These are phyloP conservation scores for Neotragus moschatus DNA, from an alignment of 2,113 vertebrate species.

Conservation along the genomic window DNA sequence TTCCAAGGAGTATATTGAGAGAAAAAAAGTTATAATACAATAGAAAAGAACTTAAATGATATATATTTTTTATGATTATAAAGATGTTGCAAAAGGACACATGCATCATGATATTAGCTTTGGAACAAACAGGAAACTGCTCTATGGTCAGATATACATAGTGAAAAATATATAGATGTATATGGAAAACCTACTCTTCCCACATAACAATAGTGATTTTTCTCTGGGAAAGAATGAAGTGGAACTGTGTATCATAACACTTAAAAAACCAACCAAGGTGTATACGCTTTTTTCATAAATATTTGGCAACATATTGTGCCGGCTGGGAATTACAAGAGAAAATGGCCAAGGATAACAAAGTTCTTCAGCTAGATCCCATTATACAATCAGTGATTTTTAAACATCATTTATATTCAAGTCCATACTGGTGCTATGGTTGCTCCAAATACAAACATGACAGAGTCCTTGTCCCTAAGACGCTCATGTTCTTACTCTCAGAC, in stretches of 20 bases:
- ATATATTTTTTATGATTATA: not conserved
- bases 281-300: not conserved
- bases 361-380: not conserved
- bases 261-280: not conserved
- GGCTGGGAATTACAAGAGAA: not conserved
- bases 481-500: not conserved
- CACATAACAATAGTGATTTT: not conserved
- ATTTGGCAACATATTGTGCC: not conserved
- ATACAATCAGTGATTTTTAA: not conserved
- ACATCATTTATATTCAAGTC: not conserved
- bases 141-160: not conserved
- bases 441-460: not conserved
- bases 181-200: not conserved
- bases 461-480: not conserved
- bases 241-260: not conserved
- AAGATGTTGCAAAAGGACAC: not conserved
- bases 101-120: not conserved
- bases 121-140: not conserved
- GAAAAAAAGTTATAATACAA: not conserved
- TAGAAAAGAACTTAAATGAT: not conserved
- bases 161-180: not conserved
- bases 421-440: not conserved
- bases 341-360: not conserved
- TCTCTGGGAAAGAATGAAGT: not conserved
- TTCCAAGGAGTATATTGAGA: not conserved